These are phyloP conservation scores for Perccottus glenii DNA, from an alignment of 2,113 vertebrate genomes.

Conservation along the genomic window DNA sequence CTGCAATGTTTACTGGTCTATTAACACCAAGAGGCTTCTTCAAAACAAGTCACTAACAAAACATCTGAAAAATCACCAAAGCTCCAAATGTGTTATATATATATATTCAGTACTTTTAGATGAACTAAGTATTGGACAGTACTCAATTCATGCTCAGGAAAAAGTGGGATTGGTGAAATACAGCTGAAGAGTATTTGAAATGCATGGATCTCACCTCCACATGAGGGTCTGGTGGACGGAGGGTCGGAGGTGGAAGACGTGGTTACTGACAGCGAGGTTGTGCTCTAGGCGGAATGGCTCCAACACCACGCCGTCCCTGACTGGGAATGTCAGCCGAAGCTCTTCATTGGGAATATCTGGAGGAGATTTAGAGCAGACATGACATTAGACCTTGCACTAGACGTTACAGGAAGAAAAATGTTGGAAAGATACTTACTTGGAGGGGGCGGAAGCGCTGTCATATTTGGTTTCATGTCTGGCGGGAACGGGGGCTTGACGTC, in stretches of 20 bases:
- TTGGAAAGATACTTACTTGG: slow-evolving; percentile 83
- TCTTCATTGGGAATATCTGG: slow-evolving; percentile 94
- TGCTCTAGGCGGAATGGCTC: slow-evolving; percentile 99
- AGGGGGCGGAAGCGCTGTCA: slow-evolving; percentile 92
- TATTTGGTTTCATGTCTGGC: slow-evolving; percentile 98
- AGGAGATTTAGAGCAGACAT: slow-evolving; percentile 22
- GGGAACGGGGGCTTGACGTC: slow-evolving; percentile 98
- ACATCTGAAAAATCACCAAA: too few species aligned
- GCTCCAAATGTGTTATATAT: too few species aligned
- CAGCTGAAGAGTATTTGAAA: background rate
- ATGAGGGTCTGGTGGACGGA: slow-evolving; percentile 98
- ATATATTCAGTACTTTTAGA: too few species aligned
- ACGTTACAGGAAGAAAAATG: too few species aligned
- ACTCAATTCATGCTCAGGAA: too few species aligned
- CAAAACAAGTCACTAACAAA: too few species aligned
- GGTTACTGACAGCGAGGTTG: slow-evolving; percentile 99
- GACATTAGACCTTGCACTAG: too few species aligned
- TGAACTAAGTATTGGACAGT: too few species aligned
- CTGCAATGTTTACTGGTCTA: too few species aligned
- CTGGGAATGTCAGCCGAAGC: slow-evolving; percentile 94
- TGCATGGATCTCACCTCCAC: slow-evolving; percentile 86
- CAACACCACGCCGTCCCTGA: slow-evolving; percentile 95
- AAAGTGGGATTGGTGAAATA: too few species aligned
- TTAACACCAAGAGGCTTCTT: too few species aligned
- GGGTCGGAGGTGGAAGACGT: slow-evolving; percentile 96